Evolutionary conservation across 2,888 invertebrate genomes (phyloP), one percentile per base, ranked within the genome.

Genomic region (Willowsia nigromaculata): DNA sequence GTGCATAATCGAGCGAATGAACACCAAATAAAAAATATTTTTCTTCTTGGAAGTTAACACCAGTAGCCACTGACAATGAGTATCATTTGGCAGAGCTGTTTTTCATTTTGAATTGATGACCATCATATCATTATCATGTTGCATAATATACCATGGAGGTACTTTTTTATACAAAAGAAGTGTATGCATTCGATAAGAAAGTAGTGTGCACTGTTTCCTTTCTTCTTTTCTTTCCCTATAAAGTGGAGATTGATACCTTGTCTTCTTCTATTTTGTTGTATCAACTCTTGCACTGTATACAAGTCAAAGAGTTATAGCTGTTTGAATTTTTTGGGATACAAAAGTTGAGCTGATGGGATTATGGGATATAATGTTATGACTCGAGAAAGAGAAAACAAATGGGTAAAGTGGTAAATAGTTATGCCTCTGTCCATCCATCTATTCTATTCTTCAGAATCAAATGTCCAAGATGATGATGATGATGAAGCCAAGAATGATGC

Each of bases 41-140:
- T 78, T 68, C 40, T 53, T 74, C 47, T 71, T 84, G 83, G 88
- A 88, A 88, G 84, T 43, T 88, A 88, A 88, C 88, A 88, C 88
- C 88, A 88, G 88, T 88, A 88, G 88, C 88, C 43, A 47, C 83
- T 83, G 76, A 88, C 88, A 88, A 88, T 88, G 88, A 88, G 88
- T 88, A 88, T 88, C 88, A 88, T 88, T 88, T 88, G 88, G 88
- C 88, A 88, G 88, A 88, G 88, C 68, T 84, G 88, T 88, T 88
- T 84, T 88, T 88, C 84, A 88, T 88, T 88, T 78, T 76, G 84
- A 88, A 88, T 88, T 88, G 88, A 88, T 88, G 88, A 88, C 88
- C 88, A 82, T 82, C 88, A 76, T 53, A 87, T 84, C 40, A 71
- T 78, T 62, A 81, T 81, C 43, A 47, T 74, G 27, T 27, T 71